These are phyloP conservation scores for Coelopa pilipes DNA, from an alignment of 2,888 invertebrate genomes.

Conservation along the genomic window DNA sequence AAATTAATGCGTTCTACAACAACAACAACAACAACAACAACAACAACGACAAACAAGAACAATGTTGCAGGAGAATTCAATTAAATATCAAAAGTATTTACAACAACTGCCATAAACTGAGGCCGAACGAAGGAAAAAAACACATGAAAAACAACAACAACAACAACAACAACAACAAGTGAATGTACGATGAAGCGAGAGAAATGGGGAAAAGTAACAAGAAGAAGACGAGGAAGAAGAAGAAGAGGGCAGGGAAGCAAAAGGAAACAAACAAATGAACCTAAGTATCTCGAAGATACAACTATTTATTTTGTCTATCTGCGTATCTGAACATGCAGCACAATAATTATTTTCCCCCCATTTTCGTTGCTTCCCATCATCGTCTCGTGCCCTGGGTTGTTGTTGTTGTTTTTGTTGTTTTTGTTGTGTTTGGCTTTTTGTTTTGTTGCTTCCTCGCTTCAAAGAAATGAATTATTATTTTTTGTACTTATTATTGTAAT, in stretches of 20 bases:
- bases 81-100: slow-evolving; percentile 5
- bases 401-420: no score
- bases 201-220: neutral
- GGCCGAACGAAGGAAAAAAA: neutral
- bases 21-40: neutral
- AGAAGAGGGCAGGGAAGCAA: no score
- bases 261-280: no score
- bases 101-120: neutral
- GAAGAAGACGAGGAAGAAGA: neutral
- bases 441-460: neutral
- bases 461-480: neutral
- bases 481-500: neutral
- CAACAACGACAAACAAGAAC: neutral
- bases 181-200: neutral
- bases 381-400: no score
- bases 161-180: neutral
- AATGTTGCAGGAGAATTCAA: neutral
- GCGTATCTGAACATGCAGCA: slow-evolving; percentile 6
- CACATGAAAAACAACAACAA: neutral
- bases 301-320: slow-evolving; percentile 1
- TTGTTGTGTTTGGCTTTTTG: neutral
- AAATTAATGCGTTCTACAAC: neutral
- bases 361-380: neutral
- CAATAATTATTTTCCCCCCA: neutral
- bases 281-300: neutral